These are phyloP conservation scores for Drosophila sordidula DNA, from an alignment of 2,888 invertebrate species.

Conservation along the genomic window DNA sequence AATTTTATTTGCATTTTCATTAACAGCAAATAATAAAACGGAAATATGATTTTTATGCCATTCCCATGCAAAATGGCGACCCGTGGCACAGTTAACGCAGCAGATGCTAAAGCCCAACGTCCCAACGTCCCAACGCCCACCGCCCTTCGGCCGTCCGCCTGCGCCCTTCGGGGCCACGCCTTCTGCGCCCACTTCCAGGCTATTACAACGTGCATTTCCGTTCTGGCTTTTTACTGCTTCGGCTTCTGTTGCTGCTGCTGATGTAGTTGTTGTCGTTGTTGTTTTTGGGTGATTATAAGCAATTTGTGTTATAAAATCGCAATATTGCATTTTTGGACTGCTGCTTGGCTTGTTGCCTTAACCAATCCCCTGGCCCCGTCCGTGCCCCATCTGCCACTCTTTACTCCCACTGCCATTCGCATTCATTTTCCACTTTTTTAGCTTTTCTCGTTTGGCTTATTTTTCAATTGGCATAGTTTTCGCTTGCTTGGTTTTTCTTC, in stretches of 20 bases:
- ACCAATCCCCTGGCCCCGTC: neutral
- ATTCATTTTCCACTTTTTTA: conserved; percentile 51
- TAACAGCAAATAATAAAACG: conserved; percentile 78
- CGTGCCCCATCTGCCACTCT: neutral
- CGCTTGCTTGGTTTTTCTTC: conserved; percentile 57
- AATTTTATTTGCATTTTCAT: conserved; percentile 78
- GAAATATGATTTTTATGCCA: conserved; percentile 78
- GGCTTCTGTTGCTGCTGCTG: neutral
- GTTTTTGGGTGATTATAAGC: conserved; percentile 71
- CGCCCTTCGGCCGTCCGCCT: conserved; percentile 1
- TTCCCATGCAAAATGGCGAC: conserved; percentile 59
- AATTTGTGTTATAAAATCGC: conserved; percentile 77
- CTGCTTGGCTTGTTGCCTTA: conserved; percentile 11
- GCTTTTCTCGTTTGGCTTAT: conserved; percentile 66
- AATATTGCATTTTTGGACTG: conserved; percentile 72
- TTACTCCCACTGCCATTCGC: conserved; percentile 1
- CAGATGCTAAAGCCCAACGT: conserved; percentile 34
- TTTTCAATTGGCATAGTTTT: conserved; percentile 74
- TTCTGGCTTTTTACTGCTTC: conserved; percentile 43
- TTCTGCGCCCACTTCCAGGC: conserved; percentile 63
- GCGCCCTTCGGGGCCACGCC: conserved; percentile 22
- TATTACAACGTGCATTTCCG: conserved; percentile 76
- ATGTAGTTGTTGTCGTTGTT: conserved; percentile 4
- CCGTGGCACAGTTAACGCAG: conserved; percentile 46
- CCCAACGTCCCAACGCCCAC: neutral